Conservation (phyloP, 1,140 invertebrate genomes). For the Dinothrombium tinctorium region DNA sequence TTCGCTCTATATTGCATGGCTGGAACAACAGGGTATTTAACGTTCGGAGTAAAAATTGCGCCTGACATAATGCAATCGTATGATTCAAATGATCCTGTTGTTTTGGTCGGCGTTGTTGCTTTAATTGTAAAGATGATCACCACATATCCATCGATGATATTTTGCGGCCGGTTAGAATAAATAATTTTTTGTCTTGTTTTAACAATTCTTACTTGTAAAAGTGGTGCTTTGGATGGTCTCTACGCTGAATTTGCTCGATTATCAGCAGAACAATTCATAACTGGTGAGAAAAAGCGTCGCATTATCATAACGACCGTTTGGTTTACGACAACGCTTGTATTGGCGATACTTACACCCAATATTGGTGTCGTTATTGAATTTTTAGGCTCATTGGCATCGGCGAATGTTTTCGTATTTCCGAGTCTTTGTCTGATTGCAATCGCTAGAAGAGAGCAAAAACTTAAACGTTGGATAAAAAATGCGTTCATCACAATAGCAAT, state of each 20-base stretch:
- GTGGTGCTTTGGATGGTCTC: constrained; percentile 24
- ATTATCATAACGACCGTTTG: constrained; percentile 30
- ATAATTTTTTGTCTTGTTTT: constrained; percentile 16
- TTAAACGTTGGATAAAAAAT: not conserved
- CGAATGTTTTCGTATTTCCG: constrained; percentile 13
- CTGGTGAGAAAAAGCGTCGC: constrained; percentile 21
- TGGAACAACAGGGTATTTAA: constrained; percentile 38
- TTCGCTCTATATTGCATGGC: constrained; percentile 34
- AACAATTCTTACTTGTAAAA: constrained; percentile 9
- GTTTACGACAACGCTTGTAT: constrained; percentile 30
- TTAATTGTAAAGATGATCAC: constrained; percentile 41
- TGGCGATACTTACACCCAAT: constrained; percentile 36
- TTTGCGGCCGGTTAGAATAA: constrained; percentile 32
- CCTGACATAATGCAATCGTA: constrained; percentile 35
- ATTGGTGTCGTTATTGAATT: constrained; percentile 39
- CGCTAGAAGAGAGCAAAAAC: not conserved
- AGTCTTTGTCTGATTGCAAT: constrained; percentile 11
- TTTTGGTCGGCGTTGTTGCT: constrained; percentile 29
- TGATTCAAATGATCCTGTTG: constrained; percentile 23
- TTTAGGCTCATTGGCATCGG: constrained; percentile 23
- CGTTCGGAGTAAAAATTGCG: constrained; percentile 35
- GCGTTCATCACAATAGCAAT: not conserved
- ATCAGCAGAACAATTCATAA: constrained; percentile 17
- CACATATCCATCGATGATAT: constrained; percentile 43
- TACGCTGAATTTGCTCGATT: constrained; percentile 21